Evolutionary conservation across 2,888 invertebrate species (phyloP).

Genomic region (Protodeltote pygarga): DNA sequence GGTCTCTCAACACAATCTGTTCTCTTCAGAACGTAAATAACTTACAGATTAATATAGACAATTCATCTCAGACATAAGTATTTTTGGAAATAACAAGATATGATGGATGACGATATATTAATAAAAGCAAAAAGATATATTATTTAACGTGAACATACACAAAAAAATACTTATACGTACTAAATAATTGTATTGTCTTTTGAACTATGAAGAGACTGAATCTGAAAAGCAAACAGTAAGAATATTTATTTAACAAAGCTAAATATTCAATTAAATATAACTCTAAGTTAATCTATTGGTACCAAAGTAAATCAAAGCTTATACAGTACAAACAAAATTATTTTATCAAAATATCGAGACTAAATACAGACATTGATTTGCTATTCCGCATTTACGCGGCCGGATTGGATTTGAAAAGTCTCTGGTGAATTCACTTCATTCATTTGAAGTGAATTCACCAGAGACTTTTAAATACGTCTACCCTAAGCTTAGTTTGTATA

Average conservation of each 20-base stretch:
- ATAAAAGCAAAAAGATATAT: no score
- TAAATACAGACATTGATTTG: constrained; percentile 22
- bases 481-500: constrained; percentile 12
- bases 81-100: neutral
- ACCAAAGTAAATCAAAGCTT: neutral
- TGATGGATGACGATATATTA: no score
- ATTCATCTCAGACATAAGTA: constrained; percentile 12
- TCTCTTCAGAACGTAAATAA: constrained; percentile 23
- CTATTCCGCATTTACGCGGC: constrained; percentile 15
- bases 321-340: constrained; percentile 5
- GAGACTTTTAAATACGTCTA: no score
- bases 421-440: constrained; percentile 31
- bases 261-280: constrained; percentile 1
- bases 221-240: no score
- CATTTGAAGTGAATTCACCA: constrained; percentile 26
- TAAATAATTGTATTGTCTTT: no score
- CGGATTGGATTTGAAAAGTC: constrained; percentile 21
- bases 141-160: no score
- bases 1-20: constrained; percentile 23
- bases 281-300: neutral
- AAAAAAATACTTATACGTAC: no score
- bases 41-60: constrained; percentile 25
- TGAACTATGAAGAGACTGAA: no score
- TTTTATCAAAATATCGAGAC: constrained; percentile 2
- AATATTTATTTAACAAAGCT: no score